Base-by-base conservation (phyloP, 2,113 vertebrate species). In the Tyrannus savana region DNA sequence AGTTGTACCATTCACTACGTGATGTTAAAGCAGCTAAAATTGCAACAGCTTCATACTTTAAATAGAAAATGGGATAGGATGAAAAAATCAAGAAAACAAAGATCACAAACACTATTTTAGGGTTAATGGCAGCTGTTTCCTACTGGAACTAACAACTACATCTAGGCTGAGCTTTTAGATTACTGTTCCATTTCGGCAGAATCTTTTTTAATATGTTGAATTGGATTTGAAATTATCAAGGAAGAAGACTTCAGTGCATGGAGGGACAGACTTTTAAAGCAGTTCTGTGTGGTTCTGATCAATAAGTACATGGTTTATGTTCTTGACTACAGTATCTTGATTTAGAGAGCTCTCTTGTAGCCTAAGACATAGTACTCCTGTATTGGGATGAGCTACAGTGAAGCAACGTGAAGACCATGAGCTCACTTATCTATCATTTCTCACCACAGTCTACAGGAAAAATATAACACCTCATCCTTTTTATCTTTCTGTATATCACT, bases 301-400 rank as follows among this genome's bases (percentile, higher is more conserved):
- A 84, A 93, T 94, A 96, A 72, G n/a, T 84, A 86, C 53, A 75
- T 88, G 84, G 52, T 94, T 96, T 94, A 94, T 92, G 75, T 53
- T 94, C 82, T 87, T 94, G 53, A 91, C 87, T 80, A 83, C 31
- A 90, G 30, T 23, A 24, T 66, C 85, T 78, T 95, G 95, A 97
- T 96, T 97, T 96, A 97, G 69, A 67, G 95, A 96, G 75, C 49
- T 90, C 82, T 92, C 75, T 87, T 64, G 46, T 64, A 95, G 76
- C 85, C 80, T 47, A 90, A 94, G 84, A 96, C 60, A 91, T 80
- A 91, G 56, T 37, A 60, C 87, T 89, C 50, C 64, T 91, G 49
- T 76, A 78, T 10, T 82, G 74, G 91, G 68, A 94, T 95, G 93
- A 96, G 67, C 81, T 97, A 86, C 66, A 73, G 81, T 90, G 77